Evolutionary conservation across 2,113 vertebrate genomes (phyloP).

Genomic region (Hyaena hyaena): DNA sequence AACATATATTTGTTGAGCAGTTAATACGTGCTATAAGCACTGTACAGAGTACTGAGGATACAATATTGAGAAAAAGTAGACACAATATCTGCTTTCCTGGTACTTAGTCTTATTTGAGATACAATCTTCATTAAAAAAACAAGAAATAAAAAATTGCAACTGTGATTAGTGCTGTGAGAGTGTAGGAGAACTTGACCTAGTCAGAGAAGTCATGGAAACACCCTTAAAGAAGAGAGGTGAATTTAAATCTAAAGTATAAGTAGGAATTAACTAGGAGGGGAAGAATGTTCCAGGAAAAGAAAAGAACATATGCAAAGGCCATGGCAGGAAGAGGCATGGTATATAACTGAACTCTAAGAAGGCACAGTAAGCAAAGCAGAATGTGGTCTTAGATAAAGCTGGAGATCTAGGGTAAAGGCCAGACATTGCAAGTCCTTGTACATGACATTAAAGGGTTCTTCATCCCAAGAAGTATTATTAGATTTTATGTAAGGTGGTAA

Average conservation of each 20-base stretch:
- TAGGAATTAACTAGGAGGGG: background rate
- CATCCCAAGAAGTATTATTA: background rate
- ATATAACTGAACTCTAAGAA: background rate
- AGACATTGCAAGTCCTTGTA: background rate
- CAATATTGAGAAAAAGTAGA: background rate
- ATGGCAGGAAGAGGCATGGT: background rate
- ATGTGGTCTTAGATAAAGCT: background rate
- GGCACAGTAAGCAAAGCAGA: background rate
- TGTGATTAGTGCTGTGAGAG: background rate
- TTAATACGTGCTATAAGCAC: background rate
- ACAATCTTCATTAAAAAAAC: background rate
- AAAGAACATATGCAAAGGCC: background rate
- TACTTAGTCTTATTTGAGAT: constrained; percentile 8
- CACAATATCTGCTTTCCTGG: background rate
- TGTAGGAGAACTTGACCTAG: background rate
- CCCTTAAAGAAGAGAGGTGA: background rate
- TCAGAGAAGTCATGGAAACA: background rate
- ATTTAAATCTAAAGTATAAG: background rate
- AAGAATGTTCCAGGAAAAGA: background rate
- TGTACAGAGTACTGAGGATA: background rate
- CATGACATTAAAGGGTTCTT: background rate
- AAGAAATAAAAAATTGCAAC: constrained; percentile 15
- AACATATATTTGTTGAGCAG: background rate
- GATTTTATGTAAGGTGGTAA: background rate
- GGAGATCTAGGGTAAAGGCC: background rate